Base-by-base conservation (phyloP, 2,113 vertebrate genomes). In the Cyanoderma ruficeps region DNA sequence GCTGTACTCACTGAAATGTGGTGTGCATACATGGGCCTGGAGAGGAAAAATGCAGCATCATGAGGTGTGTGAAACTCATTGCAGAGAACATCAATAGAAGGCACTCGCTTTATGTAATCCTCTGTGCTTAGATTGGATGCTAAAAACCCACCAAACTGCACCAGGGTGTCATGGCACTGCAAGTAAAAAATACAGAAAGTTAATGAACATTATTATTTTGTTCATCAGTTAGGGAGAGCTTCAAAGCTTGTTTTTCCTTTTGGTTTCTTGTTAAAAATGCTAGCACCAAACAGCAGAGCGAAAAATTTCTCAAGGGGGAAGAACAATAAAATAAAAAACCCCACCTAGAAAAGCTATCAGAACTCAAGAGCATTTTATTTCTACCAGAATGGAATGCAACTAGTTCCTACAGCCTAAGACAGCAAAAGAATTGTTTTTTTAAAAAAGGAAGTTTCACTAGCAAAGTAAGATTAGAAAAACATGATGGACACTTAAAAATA, bases 81-180 rank as follows among this genome's bases (percentile, higher is more conserved):
- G 94, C 99, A 99, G 50, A 99, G 99, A 81, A 99, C 97, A 21
- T 99, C 99, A 74, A 99, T 99, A 56, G 99, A 99, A 97, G 99
- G 99, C 97, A 99, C 99, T 77, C 99, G 98, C 95, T 99, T 99
- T 97, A 99, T 99, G 97, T 99, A 99, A 98, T 99, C 99, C 97
- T 99, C 99, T 72, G 99, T 99, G 98, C 99, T 99, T 72, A 99
- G 97, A 97, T 99, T 99, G 94, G 99, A 99, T 87, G 99, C 99
- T 97, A 99, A 97, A 98, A 99, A 99, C 7, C 99, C 99, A 90
- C 99, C 99, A 97, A 99, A 99, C 35, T 99, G 99, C 81, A 99
- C 99, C 95, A 99, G 95, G 7, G 99, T 99, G 96, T 99, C 99
- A 78, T 99, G 99, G 97, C 99, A 99, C 99, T 99, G 85, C 70